phyloP scores from a whole-genome alignment of 1,140 invertebrate genomes.

The Formica selysi region DNA sequence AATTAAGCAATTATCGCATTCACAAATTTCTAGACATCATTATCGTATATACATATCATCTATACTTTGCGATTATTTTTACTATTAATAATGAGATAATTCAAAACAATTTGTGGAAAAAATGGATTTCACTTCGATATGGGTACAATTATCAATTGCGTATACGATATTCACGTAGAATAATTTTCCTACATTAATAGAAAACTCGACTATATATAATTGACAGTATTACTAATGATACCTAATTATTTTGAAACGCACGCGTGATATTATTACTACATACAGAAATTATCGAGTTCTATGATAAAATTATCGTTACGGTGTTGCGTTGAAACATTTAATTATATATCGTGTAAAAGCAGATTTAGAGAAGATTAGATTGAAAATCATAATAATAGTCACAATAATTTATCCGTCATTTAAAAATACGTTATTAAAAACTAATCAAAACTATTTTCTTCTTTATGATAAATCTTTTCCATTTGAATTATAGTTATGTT shows the following conservation, averaged over 20 bases:
- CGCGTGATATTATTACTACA: slow-evolving; percentile 18
- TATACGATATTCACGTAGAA: not conserved
- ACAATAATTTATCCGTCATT: not conserved
- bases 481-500: slow-evolving; percentile 6
- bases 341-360: slow-evolving; percentile 16
- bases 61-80: not conserved
- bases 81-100: not conserved
- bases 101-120: not conserved
- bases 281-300: slow-evolving; percentile 33
- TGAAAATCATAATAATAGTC: not conserved
- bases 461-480: not conserved
- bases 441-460: not conserved
- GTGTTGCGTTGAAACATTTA: slow-evolving; percentile 34
- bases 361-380: slow-evolving; percentile 1
- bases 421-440: not conserved
- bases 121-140: not conserved
- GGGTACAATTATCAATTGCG: not conserved
- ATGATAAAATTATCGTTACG: slow-evolving; percentile 22
- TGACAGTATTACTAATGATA: not conserved
- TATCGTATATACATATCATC: too few relatives aligned
- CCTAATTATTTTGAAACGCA: slow-evolving; percentile 15
- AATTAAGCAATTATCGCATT: not conserved
- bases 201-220: not conserved
- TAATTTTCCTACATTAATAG: slow-evolving; percentile 7
- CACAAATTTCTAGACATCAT: not conserved